Percentiles rank a stretch among this genome's conserved stretches.
phyloP scores from a whole-genome alignment of 1,140 invertebrate genomes.

The Drosophila obscura region DNA sequence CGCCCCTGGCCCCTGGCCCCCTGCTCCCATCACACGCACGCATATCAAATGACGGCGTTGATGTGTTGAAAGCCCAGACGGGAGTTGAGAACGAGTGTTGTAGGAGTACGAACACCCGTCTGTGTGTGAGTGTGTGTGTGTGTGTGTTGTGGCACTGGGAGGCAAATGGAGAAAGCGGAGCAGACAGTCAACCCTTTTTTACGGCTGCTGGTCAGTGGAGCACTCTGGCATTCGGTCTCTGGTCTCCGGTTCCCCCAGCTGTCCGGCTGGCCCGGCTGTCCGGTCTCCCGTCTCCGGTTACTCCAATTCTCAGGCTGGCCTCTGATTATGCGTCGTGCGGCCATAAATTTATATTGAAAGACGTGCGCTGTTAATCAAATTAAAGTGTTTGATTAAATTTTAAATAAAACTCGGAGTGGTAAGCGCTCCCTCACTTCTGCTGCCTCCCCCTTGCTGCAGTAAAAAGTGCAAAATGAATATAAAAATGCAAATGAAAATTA shows the following conservation, averaged over 20 bases:
- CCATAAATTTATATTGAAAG: slow-evolving; percentile 82
- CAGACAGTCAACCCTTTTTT: slow-evolving; percentile 53
- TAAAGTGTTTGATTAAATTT: slow-evolving; percentile 82
- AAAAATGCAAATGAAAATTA: slow-evolving; percentile 45
- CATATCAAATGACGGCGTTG: slow-evolving; percentile 79
- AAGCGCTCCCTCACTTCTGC: background rate
- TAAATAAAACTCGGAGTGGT: slow-evolving; percentile 41
- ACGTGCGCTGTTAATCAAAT: slow-evolving; percentile 82
- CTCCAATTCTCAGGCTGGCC: slow-evolving; percentile 27
- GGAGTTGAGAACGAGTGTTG: slow-evolving; percentile 40
- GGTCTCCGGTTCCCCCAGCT: slow-evolving; percentile 3
- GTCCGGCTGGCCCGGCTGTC: slow-evolving; percentile 3
- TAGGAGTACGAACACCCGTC: slow-evolving; percentile 24
- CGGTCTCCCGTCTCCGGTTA: background rate
- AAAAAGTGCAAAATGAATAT: slow-evolving; percentile 38
- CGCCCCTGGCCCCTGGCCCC: slow-evolving; percentile 5
- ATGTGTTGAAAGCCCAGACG: slow-evolving; percentile 74
- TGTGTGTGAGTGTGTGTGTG: slow-evolving; percentile 11
- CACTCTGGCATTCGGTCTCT: slow-evolving; percentile 13
- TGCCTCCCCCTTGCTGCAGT: slow-evolving; percentile 19
- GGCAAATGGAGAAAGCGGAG: slow-evolving; percentile 11
- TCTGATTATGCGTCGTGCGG: slow-evolving; percentile 74
- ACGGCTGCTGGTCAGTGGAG: slow-evolving; percentile 46
- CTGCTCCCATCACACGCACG: slow-evolving; percentile 58
- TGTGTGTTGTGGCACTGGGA: background rate